Conservation (phyloP, 1,140 invertebrate species). For the Dysdera silvatica region DNA sequence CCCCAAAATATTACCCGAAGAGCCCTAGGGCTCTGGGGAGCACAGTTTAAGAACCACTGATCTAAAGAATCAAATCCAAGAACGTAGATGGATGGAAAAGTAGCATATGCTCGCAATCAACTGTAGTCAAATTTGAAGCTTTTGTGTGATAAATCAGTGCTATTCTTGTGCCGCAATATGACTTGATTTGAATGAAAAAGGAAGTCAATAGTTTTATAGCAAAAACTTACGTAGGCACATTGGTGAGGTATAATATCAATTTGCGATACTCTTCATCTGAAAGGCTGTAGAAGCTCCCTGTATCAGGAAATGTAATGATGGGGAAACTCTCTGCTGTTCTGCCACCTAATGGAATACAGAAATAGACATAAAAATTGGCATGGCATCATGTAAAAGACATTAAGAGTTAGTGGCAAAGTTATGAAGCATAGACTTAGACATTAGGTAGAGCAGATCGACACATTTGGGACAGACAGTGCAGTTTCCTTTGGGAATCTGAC, state of each 20-base stretch:
- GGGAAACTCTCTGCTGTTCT: conserved; percentile 82
- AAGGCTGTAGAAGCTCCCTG: conserved; percentile 69
- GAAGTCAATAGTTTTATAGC: too few relatives aligned
- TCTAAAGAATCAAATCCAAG: too few relatives aligned
- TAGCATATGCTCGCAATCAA: too few relatives aligned
- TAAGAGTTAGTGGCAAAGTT: not conserved
- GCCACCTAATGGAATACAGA: conserved; percentile 60
- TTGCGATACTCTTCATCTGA: conserved; percentile 79
- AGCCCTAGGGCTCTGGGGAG: too few relatives aligned
- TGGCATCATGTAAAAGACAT: not conserved
- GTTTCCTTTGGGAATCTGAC: not conserved
- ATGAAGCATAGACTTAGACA: not conserved
- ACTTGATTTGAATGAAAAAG: too few relatives aligned
- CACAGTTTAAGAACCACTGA: too few relatives aligned
- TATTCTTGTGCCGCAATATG: too few relatives aligned
- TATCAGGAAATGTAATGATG: conserved; percentile 86
- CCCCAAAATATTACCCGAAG: too few relatives aligned
- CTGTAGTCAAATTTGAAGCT: too few relatives aligned
- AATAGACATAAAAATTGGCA: not conserved
- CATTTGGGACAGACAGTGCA: not conserved
- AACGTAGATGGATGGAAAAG: too few relatives aligned
- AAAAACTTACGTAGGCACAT: conserved; percentile 74
- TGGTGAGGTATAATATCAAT: conserved; percentile 85
- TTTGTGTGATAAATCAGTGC: too few relatives aligned
- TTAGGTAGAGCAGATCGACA: not conserved